These are phyloP conservation scores for Lucilia cuprina DNA, from an alignment of 1,140 invertebrate genomes.

Conservation along the genomic window DNA sequence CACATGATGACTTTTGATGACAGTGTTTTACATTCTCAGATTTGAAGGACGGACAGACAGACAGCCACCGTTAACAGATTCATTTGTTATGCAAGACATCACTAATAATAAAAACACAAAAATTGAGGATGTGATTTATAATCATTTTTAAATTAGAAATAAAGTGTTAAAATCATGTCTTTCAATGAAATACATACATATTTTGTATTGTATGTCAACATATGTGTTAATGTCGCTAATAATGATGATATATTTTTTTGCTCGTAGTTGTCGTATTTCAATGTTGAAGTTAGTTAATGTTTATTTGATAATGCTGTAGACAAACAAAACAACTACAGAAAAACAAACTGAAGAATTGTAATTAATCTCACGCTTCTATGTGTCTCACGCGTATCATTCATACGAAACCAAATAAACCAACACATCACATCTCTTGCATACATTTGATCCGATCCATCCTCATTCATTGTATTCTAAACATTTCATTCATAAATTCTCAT, in stretches of 20 bases:
- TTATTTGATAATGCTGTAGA: neutral
- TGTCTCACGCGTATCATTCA: constrained; percentile 30
- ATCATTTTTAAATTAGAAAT: neutral
- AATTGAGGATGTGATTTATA: constrained; percentile 17
- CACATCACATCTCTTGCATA: neutral
- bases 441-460: neutral
- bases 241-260: too few species aligned
- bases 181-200: neutral
- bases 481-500: constrained; percentile 32
- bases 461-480: constrained; percentile 19
- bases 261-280: neutral
- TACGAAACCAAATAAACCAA: constrained; percentile 11
- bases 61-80: neutral
- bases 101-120: neutral
- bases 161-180: neutral
- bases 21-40: neutral
- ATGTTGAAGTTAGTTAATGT: neutral
- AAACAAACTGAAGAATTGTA: neutral
- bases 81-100: neutral
- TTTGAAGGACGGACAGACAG: neutral
- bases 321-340: neutral
- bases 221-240: neutral
- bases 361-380: constrained; percentile 31
- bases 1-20: neutral
- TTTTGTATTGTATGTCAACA: neutral